Base-by-base conservation (phyloP, 2,888 invertebrate species). In the Cheilosia urbana region DNA sequence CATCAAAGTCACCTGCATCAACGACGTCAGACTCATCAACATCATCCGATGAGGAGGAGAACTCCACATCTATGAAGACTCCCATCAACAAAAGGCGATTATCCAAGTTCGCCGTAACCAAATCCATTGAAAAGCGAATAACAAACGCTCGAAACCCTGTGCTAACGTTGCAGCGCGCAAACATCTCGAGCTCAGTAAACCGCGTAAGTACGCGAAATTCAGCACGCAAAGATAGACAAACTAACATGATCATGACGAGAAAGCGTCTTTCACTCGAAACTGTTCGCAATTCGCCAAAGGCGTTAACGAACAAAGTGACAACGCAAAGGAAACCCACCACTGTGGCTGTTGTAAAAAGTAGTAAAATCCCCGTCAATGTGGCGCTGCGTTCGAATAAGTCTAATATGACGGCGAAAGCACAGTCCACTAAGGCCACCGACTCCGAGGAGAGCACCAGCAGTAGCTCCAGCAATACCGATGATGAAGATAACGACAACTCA, bases 181-280 rank as follows among this genome's bases (percentile, higher is more conserved):
- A 62, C 9, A 34, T 21, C 3, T 55, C 77, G 0, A 42, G 17
- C 15, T 65, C 63, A 0, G 11, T 60, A 4, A 57, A n/a, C 42
- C 81, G 62, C 4, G 71, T 89, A n/a, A 91, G 65, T 68, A 87
- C 91, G 6, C 88, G 91, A 5, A 89, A 89, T 62, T 88, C 89
- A 1, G 88, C 90, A 0, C 88, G 89, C 15, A 89, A 87, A 40
- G 83, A 89, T 72, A 85, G 88, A 0, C 88, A 89, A 17, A 89
- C 51, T 9, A 63, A 72, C 60, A 88, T 88, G 83, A 88, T 89
- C 49, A 89, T 90, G 89, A 91, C 91, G 42, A 89, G 91, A 13
- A 91, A 90, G 49, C 89, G 91, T 7, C 55, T 89, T 72, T 90
- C 90, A n/a, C 88, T 89, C 37, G 91, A 91, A 57, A 55, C 9